Conservation (phyloP, 2,113 vertebrate species). For the Neolamprologus hecqui region DNA sequence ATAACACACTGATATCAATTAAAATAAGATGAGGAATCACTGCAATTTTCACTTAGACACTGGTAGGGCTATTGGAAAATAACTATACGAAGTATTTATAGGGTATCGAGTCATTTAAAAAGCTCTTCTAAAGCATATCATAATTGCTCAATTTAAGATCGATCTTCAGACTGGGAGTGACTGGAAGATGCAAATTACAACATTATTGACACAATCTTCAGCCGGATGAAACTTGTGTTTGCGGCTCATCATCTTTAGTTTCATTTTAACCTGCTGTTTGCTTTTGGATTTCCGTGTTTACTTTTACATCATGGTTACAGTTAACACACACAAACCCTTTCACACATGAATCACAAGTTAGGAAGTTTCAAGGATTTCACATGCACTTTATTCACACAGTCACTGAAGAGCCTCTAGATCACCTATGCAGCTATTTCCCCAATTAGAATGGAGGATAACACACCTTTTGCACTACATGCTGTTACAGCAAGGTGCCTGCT, state of each 20-base stretch:
- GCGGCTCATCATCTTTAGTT: neutral
- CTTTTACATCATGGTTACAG: neutral
- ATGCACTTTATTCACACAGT: neutral
- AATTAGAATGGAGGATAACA: neutral
- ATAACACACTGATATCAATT: neutral
- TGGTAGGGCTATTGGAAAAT: neutral
- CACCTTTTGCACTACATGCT: neutral
- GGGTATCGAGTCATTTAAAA: neutral
- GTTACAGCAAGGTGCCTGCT: neutral
- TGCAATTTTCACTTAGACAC: neutral
- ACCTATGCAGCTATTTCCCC: neutral
- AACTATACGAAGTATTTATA: neutral
- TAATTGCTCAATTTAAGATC: neutral
- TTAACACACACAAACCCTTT: neutral
- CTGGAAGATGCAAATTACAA: neutral
- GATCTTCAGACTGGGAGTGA: neutral
- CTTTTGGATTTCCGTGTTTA: neutral
- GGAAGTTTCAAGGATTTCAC: neutral
- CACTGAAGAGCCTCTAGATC: neutral
- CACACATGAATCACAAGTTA: rapidly evolving
- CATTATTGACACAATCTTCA: neutral
- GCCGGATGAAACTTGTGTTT: neutral
- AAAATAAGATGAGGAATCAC: neutral
- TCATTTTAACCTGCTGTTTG: neutral
- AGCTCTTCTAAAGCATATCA: neutral